Evolutionary conservation across 1,140 invertebrate genomes (phyloP), one percentile per base, ranked within the genome.

Genomic region (Proctacanthus coquilletti): DNA sequence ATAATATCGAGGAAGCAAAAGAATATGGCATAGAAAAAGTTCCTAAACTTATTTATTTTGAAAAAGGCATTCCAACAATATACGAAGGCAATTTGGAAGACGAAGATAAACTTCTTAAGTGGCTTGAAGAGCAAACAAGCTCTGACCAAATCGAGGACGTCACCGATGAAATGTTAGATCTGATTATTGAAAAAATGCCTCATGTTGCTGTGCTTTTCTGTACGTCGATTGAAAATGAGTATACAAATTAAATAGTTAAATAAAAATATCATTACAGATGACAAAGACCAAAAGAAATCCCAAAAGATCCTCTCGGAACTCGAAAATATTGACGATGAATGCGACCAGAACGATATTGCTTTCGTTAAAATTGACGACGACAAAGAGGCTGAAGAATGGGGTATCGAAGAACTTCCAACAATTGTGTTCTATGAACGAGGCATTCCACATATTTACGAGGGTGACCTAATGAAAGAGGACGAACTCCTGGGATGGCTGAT

Each of bases 281-380:
- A 92, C 56, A 88, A 86, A 63, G 80, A 89, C 48, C 83, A 89
- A 50, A 83, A 86, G 57, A 87, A 89, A 57, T 88, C 84, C 55
- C 77, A 86, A 59, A 86, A 88, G 61, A 72, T 91, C 35, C 64
- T 94, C 31, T 61, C 68, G 20, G 86, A 92, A 62, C 62, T 94
- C 47, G 88, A 93, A 67, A 92, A 88, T 52, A 93, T 94, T 47
- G 87, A 93, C 53, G 87, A 92, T 58, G 87, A 92, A 55, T 89
- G 84, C 60, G 87, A 93, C 62, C 75, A 84, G 53, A 84, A 86
- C 53, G 82, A 84, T 49, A 91, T 94, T 48, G 82, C 82, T 14
- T 88, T 94, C 56, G 87, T 93, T 2, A 94, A 94, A 60, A 91
- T 93, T 43, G 82, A 85, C 51, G 84, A 92, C 49, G 73, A 77